A percentile compares a stretch with the other conserved stretches of the same genome.
Conservation (phyloP, 1,140 invertebrate species). For the Amphibalanus amphitrite region DNA sequence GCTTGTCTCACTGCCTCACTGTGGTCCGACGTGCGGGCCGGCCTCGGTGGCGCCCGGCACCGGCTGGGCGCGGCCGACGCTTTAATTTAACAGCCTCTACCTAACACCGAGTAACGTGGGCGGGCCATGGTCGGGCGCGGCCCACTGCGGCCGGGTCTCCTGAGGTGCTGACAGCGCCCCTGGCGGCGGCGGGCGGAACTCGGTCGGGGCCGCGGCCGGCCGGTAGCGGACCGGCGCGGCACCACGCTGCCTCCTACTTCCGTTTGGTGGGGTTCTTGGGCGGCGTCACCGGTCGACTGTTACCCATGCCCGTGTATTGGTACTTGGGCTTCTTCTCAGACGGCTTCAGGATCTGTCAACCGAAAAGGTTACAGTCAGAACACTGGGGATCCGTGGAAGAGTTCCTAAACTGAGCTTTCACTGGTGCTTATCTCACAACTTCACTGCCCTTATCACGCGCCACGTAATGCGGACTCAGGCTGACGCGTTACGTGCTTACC, state of each 20-base stretch:
- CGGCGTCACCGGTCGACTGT: neutral
- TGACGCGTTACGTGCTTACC: no score
- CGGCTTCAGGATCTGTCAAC: constrained; percentile 78
- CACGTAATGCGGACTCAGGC: no score
- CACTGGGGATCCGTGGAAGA: no score
- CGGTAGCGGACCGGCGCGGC: neutral
- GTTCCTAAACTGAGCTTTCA: no score
- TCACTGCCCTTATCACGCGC: no score
- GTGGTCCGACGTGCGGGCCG: neutral
- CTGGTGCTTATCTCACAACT: no score
- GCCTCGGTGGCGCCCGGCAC: constrained; percentile 34
- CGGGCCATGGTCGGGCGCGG: constrained; percentile 18
- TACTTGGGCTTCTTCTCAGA: constrained; percentile 99
- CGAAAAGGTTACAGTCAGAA: no score
- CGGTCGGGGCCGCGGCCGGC: no score
- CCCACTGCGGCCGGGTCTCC: neutral
- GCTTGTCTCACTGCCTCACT: no score
- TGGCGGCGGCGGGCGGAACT: neutral
- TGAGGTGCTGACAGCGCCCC: neutral
- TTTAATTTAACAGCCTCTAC: constrained; percentile 50
- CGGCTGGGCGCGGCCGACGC: constrained; percentile 59
- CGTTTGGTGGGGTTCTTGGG: constrained; percentile 1
- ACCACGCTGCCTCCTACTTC: neutral
- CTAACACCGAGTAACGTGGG: constrained; percentile 44
- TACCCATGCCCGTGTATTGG: constrained; percentile 46